Percentiles rank a stretch among this genome's conserved stretches.
These are phyloP conservation scores for Pterocles gutturalis DNA, from an alignment of 2,113 vertebrate species.

Conservation along the genomic window DNA sequence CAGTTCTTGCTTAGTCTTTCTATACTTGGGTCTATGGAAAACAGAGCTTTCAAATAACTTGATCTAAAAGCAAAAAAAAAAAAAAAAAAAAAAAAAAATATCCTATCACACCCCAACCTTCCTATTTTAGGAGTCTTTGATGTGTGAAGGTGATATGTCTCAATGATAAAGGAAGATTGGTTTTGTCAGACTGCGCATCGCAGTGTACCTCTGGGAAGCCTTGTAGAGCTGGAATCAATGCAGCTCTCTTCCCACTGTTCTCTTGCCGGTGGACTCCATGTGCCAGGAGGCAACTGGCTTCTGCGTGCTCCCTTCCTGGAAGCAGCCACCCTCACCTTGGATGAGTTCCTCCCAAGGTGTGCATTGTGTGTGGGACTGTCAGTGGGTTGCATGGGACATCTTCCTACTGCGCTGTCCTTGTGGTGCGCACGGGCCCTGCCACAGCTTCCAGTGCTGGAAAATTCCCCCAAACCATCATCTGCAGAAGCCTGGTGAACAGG, in stretches of 20 bases:
- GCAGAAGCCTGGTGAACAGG: background rate
- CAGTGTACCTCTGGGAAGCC: background rate
- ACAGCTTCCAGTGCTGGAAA: background rate
- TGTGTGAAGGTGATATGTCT: background rate
- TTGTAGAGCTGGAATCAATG: background rate
- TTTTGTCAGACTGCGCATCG: rapidly evolving
- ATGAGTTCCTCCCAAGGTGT: background rate
- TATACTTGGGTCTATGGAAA: background rate
- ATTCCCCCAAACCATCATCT: background rate
- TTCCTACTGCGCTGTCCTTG: background rate
- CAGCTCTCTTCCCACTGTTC: background rate
- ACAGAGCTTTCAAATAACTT: background rate
- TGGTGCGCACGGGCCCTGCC: too few relatives aligned
- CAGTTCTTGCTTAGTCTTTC: background rate
- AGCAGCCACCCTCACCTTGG: background rate
- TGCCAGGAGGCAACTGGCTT: background rate
- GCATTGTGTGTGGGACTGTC: rapidly evolving
- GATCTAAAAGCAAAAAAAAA: background rate
- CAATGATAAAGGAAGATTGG: rapidly evolving
- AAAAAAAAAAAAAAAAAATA: too few relatives aligned
- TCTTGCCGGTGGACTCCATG: background rate
- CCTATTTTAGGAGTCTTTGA: background rate
- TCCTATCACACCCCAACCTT: background rate
- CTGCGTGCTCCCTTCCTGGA: background rate
- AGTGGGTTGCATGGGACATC: too few relatives aligned